Evolutionary conservation across 1,140 invertebrate genomes (phyloP).

Genomic region (Nymphalis io): DNA sequence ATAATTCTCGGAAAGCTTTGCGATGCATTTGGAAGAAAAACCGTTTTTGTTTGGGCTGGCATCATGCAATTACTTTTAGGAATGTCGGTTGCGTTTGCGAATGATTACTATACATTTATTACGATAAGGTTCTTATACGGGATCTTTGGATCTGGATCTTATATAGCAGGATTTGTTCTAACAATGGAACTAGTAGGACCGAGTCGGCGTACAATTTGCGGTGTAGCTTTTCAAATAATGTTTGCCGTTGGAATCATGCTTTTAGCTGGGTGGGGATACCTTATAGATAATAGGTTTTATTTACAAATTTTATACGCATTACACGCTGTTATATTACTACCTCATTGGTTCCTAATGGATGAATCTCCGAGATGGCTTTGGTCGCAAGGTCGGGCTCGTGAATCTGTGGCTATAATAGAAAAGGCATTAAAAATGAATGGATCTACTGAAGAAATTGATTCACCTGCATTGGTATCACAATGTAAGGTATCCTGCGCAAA

Average conservation of each 20-base stretch:
- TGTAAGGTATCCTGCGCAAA: conserved; percentile 77
- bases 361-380: conserved; percentile 92
- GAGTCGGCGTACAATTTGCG: conserved; percentile 89
- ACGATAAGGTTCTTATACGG: conserved; percentile 87
- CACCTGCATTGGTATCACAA: conserved; percentile 82
- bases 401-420: conserved; percentile 86
- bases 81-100: conserved; percentile 85
- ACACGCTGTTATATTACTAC: conserved; percentile 86
- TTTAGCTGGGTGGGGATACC: conserved; percentile 88
- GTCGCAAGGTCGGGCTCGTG: conserved; percentile 86
- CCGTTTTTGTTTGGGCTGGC: conserved; percentile 87
- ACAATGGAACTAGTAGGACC: conserved; percentile 93
- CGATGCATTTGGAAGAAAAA: conserved; percentile 92
- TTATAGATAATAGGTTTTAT: conserved; percentile 87
- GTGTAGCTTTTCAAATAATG: conserved; percentile 88
- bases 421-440: conserved; percentile 87
- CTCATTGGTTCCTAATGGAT: conserved; percentile 91
- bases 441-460: conserved; percentile 82
- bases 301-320: conserved; percentile 90
- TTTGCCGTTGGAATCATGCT: conserved; percentile 92
- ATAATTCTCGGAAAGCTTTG: conserved; percentile 90
- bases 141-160: conserved; percentile 89
- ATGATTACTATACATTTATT: conserved; percentile 87
- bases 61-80: conserved; percentile 86
- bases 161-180: conserved; percentile 90